These are phyloP conservation scores for Heteronetta atricapilla DNA, from an alignment of 2,113 vertebrate species.

Conservation along the genomic window DNA sequence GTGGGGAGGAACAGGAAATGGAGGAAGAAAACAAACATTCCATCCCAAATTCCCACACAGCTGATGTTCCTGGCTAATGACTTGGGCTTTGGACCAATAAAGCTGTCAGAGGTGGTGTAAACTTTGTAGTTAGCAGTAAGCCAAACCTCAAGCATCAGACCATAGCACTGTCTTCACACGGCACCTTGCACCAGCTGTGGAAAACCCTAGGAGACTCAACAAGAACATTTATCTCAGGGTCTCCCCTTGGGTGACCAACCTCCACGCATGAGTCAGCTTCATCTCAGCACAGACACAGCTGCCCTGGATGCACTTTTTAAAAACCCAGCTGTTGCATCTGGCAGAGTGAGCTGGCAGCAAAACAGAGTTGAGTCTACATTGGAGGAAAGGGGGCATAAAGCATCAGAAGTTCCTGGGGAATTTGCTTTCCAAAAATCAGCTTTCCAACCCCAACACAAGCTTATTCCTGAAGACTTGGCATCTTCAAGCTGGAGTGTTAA, in stretches of 20 bases:
- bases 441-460: background rate
- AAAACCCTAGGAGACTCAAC: background rate
- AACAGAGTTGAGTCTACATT: too few species aligned
- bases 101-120: background rate
- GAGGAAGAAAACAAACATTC: slow-evolving; percentile 17
- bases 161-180: background rate
- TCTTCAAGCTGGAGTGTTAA: background rate
- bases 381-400: background rate
- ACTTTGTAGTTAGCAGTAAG: background rate
- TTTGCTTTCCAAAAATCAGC: too few species aligned
- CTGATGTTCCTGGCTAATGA: background rate
- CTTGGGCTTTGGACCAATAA: slow-evolving; percentile 7
- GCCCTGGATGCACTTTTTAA: background rate
- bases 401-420: background rate
- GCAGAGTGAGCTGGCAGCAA: background rate
- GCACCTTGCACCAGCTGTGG: background rate
- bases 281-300: rapidly evolving
- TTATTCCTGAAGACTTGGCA: background rate
- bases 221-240: background rate
- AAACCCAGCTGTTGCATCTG: rapidly evolving
- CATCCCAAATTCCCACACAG: slow-evolving; percentile 35
- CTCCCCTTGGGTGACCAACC: background rate
- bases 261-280: rapidly evolving
- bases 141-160: background rate
- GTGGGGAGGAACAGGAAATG: slow-evolving; percentile 19